phyloP scores from a whole-genome alignment of 2,888 invertebrate species.

The Prostheceraeus crozeri region DNA sequence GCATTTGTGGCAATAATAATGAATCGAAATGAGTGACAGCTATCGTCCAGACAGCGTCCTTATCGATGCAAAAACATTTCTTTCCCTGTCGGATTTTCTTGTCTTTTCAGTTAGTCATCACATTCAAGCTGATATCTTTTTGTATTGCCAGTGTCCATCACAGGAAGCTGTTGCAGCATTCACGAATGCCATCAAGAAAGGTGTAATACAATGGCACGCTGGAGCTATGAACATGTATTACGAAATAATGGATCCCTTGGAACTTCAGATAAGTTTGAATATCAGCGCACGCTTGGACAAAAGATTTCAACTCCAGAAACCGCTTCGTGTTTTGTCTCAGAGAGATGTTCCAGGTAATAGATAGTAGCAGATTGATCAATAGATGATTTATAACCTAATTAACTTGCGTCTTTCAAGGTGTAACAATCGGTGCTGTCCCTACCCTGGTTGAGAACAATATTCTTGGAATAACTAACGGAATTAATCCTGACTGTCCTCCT shows the following conservation, averaged over 20 bases:
- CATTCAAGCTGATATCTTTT: too few relatives aligned
- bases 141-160: conserved; percentile 50
- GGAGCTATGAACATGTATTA: conserved; percentile 54
- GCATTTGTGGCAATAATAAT: too few relatives aligned
- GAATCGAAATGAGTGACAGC: too few relatives aligned
- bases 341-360: conserved; percentile 54
- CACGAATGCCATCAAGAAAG: conserved; percentile 43
- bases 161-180: conserved; percentile 39
- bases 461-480: conserved; percentile 33
- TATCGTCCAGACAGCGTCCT: too few relatives aligned
- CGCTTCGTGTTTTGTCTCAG: conserved; percentile 46
- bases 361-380: too few relatives aligned
- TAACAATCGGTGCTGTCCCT: conserved; percentile 32
- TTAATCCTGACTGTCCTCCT: conserved; percentile 30
- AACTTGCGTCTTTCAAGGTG: too few relatives aligned
- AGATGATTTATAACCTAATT: too few relatives aligned
- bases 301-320: conserved; percentile 44
- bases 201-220: conserved; percentile 51
- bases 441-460: conserved; percentile 17
- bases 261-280: conserved; percentile 46
- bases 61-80: too few relatives aligned
- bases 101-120: too few relatives aligned
- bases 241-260: conserved; percentile 45
- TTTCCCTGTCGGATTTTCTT: too few relatives aligned
- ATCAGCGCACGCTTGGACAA: conserved; percentile 45